Evolutionary conservation across 2,113 vertebrate genomes (phyloP), one percentile per base, ranked within the genome.

Genomic region (Ranitomeya variabilis): DNA sequence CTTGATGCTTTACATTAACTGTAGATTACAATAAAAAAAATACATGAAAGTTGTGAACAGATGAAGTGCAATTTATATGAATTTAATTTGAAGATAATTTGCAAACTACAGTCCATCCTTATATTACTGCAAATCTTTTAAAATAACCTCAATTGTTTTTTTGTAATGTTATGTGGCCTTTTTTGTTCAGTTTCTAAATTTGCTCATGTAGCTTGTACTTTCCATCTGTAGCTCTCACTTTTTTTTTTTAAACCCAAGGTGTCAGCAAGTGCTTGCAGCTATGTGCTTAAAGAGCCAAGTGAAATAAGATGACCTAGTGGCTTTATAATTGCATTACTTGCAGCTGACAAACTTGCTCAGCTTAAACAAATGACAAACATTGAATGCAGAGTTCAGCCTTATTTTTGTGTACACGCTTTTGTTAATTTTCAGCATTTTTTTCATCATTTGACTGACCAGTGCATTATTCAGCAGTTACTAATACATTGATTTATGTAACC

Each of bases 271-370:
- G 55, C 55, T 80, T 80, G 64, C 7, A 83, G 13, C 13, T 67
- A 64, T 83, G 31, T 83, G 60, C 60, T 83, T 83, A 83, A 23
- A 51, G 11, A 83, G 81, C 12, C 62, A 83, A 67, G 31, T 83
- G 54, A 83, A 83, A 83, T 83, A 16, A 83, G 60, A 83, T 83
- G 81, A 83, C 45, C 37, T 69, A 83, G 60, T 83, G 60, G 37
- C 60, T 83, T 51, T 51, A 83, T 69, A 83, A 69, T 83, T 83
- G 81, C 81, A 67, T 80, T 80, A 80, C 54, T 80, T 57, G 77
- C 77, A 55, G 14, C 78, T 80, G 78, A 59, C 78, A 80, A 31
- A 80, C 55, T 80, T 23, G n/a, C n/a, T 80, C 54, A 59, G 78
- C 78, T 59, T 80, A 60, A 80, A 80, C n/a, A 80, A 76, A 76